Evolutionary conservation across 1,140 invertebrate species (phyloP), one percentile per base, ranked within the genome.

Genomic region (Alviniconcha marisindica): DNA sequence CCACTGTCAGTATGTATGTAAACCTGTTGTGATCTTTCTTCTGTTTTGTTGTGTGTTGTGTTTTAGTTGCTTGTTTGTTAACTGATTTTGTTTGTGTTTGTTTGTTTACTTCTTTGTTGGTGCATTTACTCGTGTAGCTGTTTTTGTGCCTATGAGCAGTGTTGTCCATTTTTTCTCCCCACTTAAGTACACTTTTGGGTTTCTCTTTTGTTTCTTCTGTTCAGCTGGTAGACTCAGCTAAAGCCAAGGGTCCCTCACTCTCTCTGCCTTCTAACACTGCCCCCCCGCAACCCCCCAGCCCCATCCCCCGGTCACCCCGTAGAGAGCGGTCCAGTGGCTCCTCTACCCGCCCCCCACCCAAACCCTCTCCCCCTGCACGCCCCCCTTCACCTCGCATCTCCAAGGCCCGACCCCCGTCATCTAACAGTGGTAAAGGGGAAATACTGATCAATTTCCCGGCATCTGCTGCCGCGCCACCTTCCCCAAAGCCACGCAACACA

Each of bases 381-480:
- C 78, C 78, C n/a, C 78, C 78, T 31, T 80, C 78, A 5, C 78
- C 78, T n/a, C 56, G 56, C 5, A 28, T 66, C 21, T 66, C 60
- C 18, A 60, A 74, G 28, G 21, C 81, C 4, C 1, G 21, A 2
- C 21, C 69, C 14, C 15, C n/a, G 4, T 36, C 56, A 4, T 77
- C 51, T 2, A 42, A 24, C 2, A 80, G 80, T 40, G 79, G 73
- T 33, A 81, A 83, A 38, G 86, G 80, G 33, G 83, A 86, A 77
- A 86, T 86, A 71, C 69, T 86, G 14, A 84, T 86, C 33, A 80
- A 84, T 56, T 86, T 84, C 54, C 77, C 83, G 48, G 66, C 81
- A 36, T 12, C 54, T 66, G 78, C 60, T 36, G 44, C 42, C 51
- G 14, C 81, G 44, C 69, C 84, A 56, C 71, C 81, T 14, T 74